Evolutionary conservation across 1,140 invertebrate species (phyloP).

Genomic region (Aphaenogaster ashmeadi): DNA sequence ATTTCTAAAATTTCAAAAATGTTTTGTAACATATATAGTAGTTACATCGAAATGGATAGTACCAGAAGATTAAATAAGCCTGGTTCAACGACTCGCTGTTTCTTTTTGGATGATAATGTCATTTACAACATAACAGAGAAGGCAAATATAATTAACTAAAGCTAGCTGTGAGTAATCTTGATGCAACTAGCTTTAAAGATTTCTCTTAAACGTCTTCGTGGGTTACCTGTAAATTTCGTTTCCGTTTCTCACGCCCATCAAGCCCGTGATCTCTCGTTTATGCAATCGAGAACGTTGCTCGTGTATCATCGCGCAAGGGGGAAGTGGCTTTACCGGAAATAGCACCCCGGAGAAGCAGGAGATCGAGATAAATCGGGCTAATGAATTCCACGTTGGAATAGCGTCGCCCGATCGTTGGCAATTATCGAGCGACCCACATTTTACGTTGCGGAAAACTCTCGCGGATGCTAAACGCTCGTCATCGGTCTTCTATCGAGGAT

Average conservation of each 20-base stretch:
- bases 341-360: slow-evolving; percentile 63
- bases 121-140: not conserved
- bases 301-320: slow-evolving; percentile 56
- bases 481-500: slow-evolving; percentile 38
- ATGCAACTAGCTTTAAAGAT: not conserved
- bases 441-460: slow-evolving; percentile 69
- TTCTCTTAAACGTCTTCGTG: not conserved
- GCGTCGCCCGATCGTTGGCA: slow-evolving; percentile 71
- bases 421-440: slow-evolving; percentile 80
- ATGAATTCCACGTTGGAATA: slow-evolving; percentile 80
- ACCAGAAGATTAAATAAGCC: not conserved
- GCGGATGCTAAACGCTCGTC: slow-evolving; percentile 57
- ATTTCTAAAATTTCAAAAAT: not conserved
- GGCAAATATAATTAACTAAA: slow-evolving; percentile 29
- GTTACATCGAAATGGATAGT: not conserved
- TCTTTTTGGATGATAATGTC: not conserved
- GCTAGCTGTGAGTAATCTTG: not conserved
- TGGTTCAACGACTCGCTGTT: not conserved
- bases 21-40: not conserved
- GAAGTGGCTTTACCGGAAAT: slow-evolving; percentile 72
- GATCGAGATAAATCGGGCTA: slow-evolving; percentile 78
- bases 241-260: not conserved
- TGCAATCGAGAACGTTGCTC: slow-evolving; percentile 46
- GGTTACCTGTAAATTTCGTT: not conserved
- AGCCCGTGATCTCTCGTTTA: slow-evolving; percentile 9